Evolutionary conservation across 1,140 invertebrate genomes (phyloP).

Genomic region (Caenorhabditis inopinata): DNA sequence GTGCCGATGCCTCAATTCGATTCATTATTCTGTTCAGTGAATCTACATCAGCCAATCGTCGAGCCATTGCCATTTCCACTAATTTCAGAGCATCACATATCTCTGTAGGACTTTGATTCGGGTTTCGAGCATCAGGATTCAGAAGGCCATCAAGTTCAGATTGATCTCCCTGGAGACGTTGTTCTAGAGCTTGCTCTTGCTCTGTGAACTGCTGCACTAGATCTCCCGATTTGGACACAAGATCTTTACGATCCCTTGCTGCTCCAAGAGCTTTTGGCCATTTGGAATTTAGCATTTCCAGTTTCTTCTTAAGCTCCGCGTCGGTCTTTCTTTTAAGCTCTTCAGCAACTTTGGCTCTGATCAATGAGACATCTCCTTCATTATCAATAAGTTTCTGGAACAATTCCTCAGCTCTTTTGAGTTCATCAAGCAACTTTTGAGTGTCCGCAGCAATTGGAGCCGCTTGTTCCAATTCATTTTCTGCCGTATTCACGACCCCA

Average conservation of each 20-base stretch:
- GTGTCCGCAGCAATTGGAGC: constrained; percentile 42
- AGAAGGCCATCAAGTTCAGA: constrained; percentile 17
- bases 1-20: constrained; percentile 68
- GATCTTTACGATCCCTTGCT: constrained; percentile 36
- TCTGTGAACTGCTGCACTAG: constrained; percentile 39
- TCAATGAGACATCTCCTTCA: constrained; percentile 89
- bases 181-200: background rate
- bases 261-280: constrained; percentile 47
- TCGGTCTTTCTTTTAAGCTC: constrained; percentile 72
- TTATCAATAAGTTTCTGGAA: constrained; percentile 76
- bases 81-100: constrained; percentile 10
- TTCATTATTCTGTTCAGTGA: constrained; percentile 43
- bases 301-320: constrained; percentile 72
- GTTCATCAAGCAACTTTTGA: constrained; percentile 67
- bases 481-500: background rate
- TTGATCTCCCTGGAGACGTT: constrained; percentile 41
- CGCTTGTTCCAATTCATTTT: constrained; percentile 38
- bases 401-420: constrained; percentile 48
- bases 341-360: constrained; percentile 84
- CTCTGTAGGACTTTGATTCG: no score
- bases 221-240: constrained; percentile 44
- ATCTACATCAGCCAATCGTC: constrained; percentile 34
- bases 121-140: background rate
- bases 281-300: constrained; percentile 66
- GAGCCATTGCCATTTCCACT: constrained; percentile 27